Evolutionary conservation across 1,140 invertebrate species (phyloP).

Genomic region (Hycleus phaleratus): DNA sequence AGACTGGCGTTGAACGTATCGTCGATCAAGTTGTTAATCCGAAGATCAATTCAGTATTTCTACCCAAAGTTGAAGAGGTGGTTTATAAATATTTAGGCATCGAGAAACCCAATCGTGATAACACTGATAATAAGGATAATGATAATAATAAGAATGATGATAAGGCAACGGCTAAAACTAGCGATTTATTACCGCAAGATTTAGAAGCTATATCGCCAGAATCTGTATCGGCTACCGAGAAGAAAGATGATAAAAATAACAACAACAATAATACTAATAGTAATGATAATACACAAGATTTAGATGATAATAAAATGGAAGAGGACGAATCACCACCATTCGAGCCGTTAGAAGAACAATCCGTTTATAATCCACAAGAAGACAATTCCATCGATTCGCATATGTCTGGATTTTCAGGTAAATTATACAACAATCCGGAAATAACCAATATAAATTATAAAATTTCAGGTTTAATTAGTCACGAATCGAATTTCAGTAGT

Average conservation of each 20-base stretch:
- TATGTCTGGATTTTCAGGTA: slow-evolving; percentile 48
- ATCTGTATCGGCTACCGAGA: slow-evolving; percentile 49
- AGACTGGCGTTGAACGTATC: slow-evolving; percentile 82
- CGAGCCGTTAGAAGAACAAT: slow-evolving; percentile 50
- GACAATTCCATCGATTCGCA: slow-evolving; percentile 49
- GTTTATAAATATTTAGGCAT: slow-evolving; percentile 84
- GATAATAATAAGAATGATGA: slow-evolving; percentile 40
- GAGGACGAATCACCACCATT: slow-evolving; percentile 61
- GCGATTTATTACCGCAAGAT: slow-evolving; percentile 62
- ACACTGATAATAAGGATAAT: slow-evolving; percentile 14
- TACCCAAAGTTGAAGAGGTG: slow-evolving; percentile 83
- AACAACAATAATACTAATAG: slow-evolving; percentile 29
- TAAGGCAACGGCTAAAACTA: slow-evolving; percentile 37
- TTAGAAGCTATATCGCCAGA: slow-evolving; percentile 71
- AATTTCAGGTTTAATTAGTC: slow-evolving; percentile 33
- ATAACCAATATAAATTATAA: no score
- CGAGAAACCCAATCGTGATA: slow-evolving; percentile 45
- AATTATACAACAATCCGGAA: no score
- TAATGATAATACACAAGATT: slow-evolving; percentile 38
- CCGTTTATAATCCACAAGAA: slow-evolving; percentile 20
- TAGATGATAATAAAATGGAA: slow-evolving; percentile 51
- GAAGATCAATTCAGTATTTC: slow-evolving; percentile 78
- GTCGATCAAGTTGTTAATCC: slow-evolving; percentile 94
- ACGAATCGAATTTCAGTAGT: slow-evolving; percentile 28
- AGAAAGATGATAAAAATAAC: slow-evolving; percentile 29